These are phyloP conservation scores for Lasioglossum pauxillum DNA, from an alignment of 2,888 invertebrate genomes.

Conservation along the genomic window DNA sequence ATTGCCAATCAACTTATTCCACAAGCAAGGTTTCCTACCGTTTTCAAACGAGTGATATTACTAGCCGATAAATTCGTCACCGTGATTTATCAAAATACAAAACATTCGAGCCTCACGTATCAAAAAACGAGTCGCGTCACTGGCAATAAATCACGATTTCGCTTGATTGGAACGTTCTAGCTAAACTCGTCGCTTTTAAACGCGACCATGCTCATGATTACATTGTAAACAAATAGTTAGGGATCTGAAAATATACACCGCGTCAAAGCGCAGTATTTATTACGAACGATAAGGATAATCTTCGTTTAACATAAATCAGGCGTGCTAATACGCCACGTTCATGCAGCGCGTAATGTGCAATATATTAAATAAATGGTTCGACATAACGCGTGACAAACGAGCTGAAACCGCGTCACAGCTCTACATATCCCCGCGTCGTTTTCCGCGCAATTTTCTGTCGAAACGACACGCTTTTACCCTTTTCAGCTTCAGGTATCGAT, in stretches of 20 bases:
- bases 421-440: slow-evolving; percentile 10
- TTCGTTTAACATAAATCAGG: slow-evolving; percentile 40
- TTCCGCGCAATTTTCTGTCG: slow-evolving; percentile 19
- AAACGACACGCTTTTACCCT: slow-evolving; percentile 10
- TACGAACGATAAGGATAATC: slow-evolving; percentile 36
- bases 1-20: not conserved
- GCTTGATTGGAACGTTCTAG: not conserved
- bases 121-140: not conserved
- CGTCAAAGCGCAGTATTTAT: slow-evolving; percentile 35
- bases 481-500: slow-evolving; percentile 39
- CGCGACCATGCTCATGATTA: not conserved
- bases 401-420: slow-evolving; percentile 6
- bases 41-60: not conserved
- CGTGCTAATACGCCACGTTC: slow-evolving; percentile 28
- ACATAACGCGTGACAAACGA: slow-evolving; percentile 29
- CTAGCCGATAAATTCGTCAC: not conserved
- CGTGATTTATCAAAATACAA: not conserved
- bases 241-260: slow-evolving; percentile 20
- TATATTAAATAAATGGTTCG: slow-evolving; percentile 30
- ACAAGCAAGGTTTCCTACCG: not conserved
- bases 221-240: slow-evolving; percentile 15
- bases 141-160: not conserved
- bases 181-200: not conserved
- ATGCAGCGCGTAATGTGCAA: slow-evolving; percentile 22
- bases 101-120: not conserved